Evolutionary conservation across 2,113 vertebrate species (phyloP), one percentile per base, ranked within the genome.

Genomic region (Sylvilagus bachmani): DNA sequence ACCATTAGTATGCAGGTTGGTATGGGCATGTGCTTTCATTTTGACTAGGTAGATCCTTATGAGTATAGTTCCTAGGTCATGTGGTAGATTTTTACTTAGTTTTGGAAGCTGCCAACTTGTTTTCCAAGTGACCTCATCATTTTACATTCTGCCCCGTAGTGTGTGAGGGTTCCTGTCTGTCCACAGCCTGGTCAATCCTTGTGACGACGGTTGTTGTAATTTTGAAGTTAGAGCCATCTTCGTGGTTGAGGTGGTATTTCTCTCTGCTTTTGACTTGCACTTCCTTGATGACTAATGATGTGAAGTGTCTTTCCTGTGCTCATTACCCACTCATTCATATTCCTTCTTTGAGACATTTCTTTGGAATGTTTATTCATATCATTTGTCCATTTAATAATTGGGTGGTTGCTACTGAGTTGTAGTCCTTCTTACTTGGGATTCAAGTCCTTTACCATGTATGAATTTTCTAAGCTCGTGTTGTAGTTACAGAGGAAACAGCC

Each of bases 21-120:
- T 92, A 31, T 87, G 58, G 31, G 69, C 58, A 70, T 33, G 66
- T 10, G 4, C 67, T 73, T 78, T 95, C n/a, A 36, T 77, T 91
- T 58, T 83, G 64, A 33, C 70, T 91, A 74, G 33, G 31, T 64
- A 75, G 62, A 25, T 80, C 8, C 38, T 6, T 78, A 6, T n/a
- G 36, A 85, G 33, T 86, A 36, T 22, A 81, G 27, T 91, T 86
- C 24, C 31, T 74, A 11, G n/a, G 44, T 70, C 31, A 19, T 71
- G 69, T 21, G 22, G 29, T 91, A 91, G 53, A n/a, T 81, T 86
- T 87, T 88, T 66, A 29, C 71, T 87, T 61, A 67, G 55, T 51
- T 70, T 61, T 67, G 73, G 53, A 93, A 86, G 77, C 36, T 78
- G 62, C 53, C 84, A 81, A 81, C 16, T 81, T 84, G 66, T 86